phyloP scores from a whole-genome alignment of 2,113 vertebrate genomes.

The Marcusenius ussheri region DNA sequence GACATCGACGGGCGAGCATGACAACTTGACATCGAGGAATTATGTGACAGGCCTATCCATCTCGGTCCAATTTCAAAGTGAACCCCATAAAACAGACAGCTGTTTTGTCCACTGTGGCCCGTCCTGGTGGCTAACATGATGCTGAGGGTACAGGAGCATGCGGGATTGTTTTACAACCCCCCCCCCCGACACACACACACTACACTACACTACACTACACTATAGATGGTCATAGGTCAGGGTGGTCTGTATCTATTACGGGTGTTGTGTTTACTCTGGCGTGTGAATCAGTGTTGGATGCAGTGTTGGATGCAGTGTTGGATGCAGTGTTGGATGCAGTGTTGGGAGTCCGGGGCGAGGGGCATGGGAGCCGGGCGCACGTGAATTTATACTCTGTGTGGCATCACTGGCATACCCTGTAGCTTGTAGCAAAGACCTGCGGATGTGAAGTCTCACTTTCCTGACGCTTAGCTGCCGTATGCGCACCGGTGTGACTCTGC shows the following conservation, averaged over 20 bases:
- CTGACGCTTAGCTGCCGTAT: neutral
- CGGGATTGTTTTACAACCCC: constrained; percentile 32
- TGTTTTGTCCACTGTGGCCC: constrained; percentile 67
- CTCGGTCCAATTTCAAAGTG: constrained; percentile 83
- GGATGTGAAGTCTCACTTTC: neutral
- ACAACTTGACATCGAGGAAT: constrained; percentile 89
- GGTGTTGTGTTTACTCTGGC: constrained; percentile 28
- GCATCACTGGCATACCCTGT: neutral
- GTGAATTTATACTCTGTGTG: neutral
- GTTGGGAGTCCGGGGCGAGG: constrained; percentile 24
- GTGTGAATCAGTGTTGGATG: constrained; percentile 24
- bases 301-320: no score
- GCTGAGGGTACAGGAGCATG: constrained; percentile 41
- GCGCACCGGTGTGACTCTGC: neutral
- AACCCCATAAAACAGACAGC: constrained; percentile 71
- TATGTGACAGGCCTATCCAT: constrained; percentile 67
- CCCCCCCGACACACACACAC: neutral
- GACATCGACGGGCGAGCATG: constrained; percentile 73
- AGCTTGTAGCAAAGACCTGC: neutral
- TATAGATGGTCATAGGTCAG: constrained; percentile 14
- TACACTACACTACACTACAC: neutral
- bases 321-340: constrained; percentile 24
- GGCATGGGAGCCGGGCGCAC: neutral
- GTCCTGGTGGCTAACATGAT: constrained; percentile 56
- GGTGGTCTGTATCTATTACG: constrained; percentile 41